Evolutionary conservation across 2,113 vertebrate genomes (phyloP).

Genomic region (Excalfactoria chinensis): DNA sequence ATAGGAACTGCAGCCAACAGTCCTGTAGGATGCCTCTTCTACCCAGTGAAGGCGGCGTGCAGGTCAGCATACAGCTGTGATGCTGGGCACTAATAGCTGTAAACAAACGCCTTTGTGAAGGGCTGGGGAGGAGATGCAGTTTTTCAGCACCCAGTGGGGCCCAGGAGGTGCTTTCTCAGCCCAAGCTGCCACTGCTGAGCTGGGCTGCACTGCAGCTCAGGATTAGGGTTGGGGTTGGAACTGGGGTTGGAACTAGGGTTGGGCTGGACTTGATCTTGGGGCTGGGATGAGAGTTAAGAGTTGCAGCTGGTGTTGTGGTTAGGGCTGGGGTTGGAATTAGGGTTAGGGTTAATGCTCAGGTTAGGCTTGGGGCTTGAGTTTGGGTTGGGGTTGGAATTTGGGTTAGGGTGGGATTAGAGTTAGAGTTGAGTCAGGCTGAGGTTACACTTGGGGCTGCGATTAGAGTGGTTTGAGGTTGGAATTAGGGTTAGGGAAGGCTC

Average conservation of each 20-base stretch:
- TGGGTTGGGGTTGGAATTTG: too few relatives aligned
- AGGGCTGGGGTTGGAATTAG: neutral
- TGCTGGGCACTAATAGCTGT: neutral
- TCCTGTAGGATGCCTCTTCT: neutral
- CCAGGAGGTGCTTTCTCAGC: too few relatives aligned
- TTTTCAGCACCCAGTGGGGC: fast-evolving
- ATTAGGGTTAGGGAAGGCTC: neutral
- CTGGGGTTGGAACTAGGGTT: neutral
- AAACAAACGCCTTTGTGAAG: fast-evolving
- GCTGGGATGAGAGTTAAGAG: neutral
- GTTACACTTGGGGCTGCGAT: too few relatives aligned
- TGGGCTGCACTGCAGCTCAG: fast-evolving
- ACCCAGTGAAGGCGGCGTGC: neutral
- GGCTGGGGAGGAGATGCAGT: fast-evolving
- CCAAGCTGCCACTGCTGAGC: neutral
- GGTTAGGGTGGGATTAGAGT: too few relatives aligned
- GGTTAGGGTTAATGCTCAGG: too few relatives aligned
- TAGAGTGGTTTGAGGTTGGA: too few relatives aligned
- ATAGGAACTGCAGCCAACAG: neutral
- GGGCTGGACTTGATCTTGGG: too few relatives aligned
- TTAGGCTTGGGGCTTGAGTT: too few relatives aligned
- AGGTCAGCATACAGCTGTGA: fast-evolving
- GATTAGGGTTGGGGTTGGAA: neutral
- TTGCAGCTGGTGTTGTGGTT: too few relatives aligned
- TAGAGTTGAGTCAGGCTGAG: too few relatives aligned